phyloP scores from a whole-genome alignment of 2,797 vertebrate species.

The Sebastiscus albofasciatus region DNA sequence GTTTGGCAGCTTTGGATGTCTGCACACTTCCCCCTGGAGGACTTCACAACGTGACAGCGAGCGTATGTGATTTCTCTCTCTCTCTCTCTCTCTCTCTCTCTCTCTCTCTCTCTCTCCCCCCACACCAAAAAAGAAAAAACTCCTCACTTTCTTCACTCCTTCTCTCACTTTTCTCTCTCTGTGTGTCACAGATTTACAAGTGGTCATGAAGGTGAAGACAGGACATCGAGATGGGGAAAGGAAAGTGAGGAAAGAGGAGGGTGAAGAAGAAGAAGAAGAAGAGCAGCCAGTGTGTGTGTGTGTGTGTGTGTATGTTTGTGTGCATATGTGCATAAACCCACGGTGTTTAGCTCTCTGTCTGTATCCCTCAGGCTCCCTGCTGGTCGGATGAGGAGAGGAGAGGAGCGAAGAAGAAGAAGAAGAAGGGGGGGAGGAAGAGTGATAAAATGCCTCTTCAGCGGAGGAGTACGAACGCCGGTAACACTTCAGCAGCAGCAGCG shows the following conservation, averaged over 20 bases:
- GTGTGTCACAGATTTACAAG: constrained; percentile 48
- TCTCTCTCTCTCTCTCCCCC: constrained; percentile 2
- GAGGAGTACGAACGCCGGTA: constrained; percentile 45
- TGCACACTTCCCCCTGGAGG: constrained; percentile 52
- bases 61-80: constrained; percentile 46
- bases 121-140: neutral
- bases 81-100: neutral
- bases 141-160: constrained; percentile 24
- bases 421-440: constrained; percentile 15
- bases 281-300: constrained; percentile 29
- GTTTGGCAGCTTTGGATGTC: constrained; percentile 55
- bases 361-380: constrained; percentile 60
- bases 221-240: constrained; percentile 45
- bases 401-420: neutral
- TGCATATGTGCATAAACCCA: constrained; percentile 42
- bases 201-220: constrained; percentile 61
- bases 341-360: constrained; percentile 68
- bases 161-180: constrained; percentile 30
- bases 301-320: constrained; percentile 12
- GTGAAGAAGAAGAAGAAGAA: constrained; percentile 50
- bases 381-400: constrained; percentile 57
- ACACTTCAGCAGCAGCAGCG: constrained; percentile 54
- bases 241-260: constrained; percentile 35
- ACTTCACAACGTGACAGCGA: constrained; percentile 65
- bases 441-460: constrained; percentile 54